Evolutionary conservation across 2,888 invertebrate genomes (phyloP), one percentile per base, ranked within the genome.

Genomic region (Achlya flavicornis): DNA sequence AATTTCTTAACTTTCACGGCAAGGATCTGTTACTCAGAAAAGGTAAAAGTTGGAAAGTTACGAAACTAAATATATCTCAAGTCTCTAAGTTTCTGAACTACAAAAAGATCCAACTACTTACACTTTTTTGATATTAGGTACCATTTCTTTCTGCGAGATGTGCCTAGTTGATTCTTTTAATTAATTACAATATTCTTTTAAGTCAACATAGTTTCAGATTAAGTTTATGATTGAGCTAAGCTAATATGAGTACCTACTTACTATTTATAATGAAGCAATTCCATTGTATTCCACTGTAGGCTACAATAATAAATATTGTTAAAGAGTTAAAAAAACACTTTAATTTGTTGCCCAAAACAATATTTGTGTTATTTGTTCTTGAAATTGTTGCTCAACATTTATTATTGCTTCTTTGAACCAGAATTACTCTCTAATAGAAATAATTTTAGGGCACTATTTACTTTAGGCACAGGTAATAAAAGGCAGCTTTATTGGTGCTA

Each of bases 391-490:
- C 19, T 19, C 7, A 53, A 19, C 19, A 53, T 48, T 16, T 48
- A 48, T 16, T 48, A 16, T 53, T 53, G 53, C 10, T 53, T 53
- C 35, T 58, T 58, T n/a, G 14, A 14, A n/a, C 35, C 32, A n/a
- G 35, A 35, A 35, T 58, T 5, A 35, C 58, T 33, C 14, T 4
- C 32, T 14, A 58, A 58, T 60, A 60, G 41, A 60, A 60, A 60
- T 41, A 16, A 41, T 60, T 60, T 60, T 60, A 12, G 38, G 12
- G 19, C 57, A 57, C 41, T 38, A 57, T 57, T 53, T 61, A 61
- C 57, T 61, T 61, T 53, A 35, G 38, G 38, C 14, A 57, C 62
- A 62, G 26, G 57, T 57, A 57, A 62, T 57, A 48, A 62, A 57
- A 53, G 19, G n/a, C 53, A 35, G 35, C 35, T 62, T 62, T 57